Percentiles rank a stretch among this genome's conserved stretches.
phyloP scores from a whole-genome alignment of 2,113 vertebrate species.

The Cyprichromis sp. region DNA sequence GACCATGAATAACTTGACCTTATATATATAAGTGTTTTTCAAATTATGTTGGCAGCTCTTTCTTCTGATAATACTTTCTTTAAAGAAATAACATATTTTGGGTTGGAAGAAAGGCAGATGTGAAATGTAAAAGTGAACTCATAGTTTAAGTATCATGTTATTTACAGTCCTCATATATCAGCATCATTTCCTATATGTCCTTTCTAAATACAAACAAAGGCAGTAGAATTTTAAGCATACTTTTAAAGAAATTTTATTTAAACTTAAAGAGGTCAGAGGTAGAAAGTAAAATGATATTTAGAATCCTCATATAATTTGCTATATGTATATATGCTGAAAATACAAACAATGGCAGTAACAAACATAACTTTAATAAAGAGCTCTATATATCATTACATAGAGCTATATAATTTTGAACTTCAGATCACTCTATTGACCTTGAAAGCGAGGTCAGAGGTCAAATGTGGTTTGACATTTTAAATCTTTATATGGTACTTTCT shows the following conservation, averaged over 20 bases:
- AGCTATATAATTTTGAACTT: not conserved
- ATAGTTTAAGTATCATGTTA: not conserved
- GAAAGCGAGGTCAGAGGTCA: not conserved
- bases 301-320: not conserved
- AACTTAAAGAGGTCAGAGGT: not conserved
- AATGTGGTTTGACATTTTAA: not conserved
- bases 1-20: not conserved
- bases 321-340: not conserved
- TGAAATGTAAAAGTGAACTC: not conserved
- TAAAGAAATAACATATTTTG: not conserved
- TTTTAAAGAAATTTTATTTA: not conserved
- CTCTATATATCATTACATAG: not conserved
- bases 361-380: not conserved
- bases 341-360: not conserved
- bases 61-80: not conserved
- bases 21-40: not conserved
- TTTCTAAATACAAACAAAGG: not conserved
- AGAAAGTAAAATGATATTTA: not conserved
- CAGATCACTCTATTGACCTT: not conserved
- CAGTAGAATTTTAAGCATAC: not conserved
- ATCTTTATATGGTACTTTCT: not conserved
- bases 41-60: not conserved
- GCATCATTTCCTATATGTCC: not conserved
- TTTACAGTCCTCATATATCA: not conserved
- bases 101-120: not conserved